A percentile compares a stretch with the other conserved stretches of the same genome.
Evolutionary conservation across 2,888 invertebrate species (phyloP).

Genomic region (Odontomyia ornata): DNA sequence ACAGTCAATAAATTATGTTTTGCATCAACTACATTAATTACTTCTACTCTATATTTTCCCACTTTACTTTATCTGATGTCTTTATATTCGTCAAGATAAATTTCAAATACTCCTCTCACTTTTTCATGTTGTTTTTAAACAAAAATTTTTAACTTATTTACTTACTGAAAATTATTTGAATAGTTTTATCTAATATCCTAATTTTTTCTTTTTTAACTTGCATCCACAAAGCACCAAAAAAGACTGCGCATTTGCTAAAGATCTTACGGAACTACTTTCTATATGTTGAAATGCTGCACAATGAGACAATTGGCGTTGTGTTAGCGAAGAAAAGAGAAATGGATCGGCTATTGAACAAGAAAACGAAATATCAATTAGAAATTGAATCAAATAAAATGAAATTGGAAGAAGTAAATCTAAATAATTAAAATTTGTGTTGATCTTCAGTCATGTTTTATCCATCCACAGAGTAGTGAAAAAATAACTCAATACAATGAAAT

Average conservation of each 20-base stretch:
- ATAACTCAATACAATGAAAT: not conserved
- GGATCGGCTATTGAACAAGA: conserved; percentile 18
- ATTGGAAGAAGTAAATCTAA: conserved; percentile 18
- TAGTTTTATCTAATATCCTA: too few species aligned
- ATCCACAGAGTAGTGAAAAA: conserved; percentile 32
- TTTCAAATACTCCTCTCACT: too few species aligned
- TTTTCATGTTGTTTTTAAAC: too few species aligned
- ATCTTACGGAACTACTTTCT: conserved; percentile 46
- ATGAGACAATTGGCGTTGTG: conserved; percentile 37
- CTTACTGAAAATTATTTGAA: too few species aligned
- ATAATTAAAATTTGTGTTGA: not conserved
- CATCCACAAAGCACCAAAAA: conserved; percentile 45
- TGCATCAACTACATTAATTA: too few species aligned
- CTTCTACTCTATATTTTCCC: too few species aligned
- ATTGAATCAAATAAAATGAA: conserved; percentile 16
- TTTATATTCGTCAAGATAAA: too few species aligned
- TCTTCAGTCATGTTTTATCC: not conserved
- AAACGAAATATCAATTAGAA: conserved; percentile 13
- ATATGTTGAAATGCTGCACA: conserved; percentile 46
- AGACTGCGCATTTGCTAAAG: conserved; percentile 47
- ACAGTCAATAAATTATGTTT: too few species aligned
- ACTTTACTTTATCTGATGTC: too few species aligned
- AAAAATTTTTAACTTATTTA: too few species aligned
- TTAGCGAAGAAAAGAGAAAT: conserved; percentile 15
- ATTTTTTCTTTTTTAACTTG: not conserved